Evolutionary conservation across 2,797 vertebrate genomes (phyloP).

Genomic region (Bovichtus diacanthus): DNA sequence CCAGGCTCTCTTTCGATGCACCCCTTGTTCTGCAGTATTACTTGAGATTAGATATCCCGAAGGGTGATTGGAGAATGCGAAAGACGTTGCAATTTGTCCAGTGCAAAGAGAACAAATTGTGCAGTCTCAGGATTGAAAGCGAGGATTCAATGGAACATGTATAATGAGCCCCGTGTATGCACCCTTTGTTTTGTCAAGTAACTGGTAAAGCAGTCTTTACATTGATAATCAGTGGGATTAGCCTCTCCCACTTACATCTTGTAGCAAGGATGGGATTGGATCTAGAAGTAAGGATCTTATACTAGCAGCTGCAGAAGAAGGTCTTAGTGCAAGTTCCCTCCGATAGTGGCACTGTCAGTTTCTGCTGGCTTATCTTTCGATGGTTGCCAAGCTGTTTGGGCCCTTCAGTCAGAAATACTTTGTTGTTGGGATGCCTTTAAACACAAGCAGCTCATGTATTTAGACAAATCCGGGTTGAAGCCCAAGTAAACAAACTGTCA

Average conservation of each 20-base stretch:
- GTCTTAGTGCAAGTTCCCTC: constrained; percentile 17
- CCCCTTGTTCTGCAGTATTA: constrained; percentile 22
- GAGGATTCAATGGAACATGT: constrained; percentile 39
- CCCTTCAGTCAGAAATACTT: constrained; percentile 34
- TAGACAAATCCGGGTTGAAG: not conserved
- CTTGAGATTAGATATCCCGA: not conserved
- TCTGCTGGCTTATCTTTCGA: constrained; percentile 42
- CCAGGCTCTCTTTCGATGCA: constrained; percentile 6
- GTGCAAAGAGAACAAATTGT: constrained; percentile 55
- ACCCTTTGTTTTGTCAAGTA: constrained; percentile 36
- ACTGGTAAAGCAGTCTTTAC: constrained; percentile 39
- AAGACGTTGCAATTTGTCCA: constrained; percentile 38
- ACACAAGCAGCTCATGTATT: constrained; percentile 15
- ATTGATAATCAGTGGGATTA: constrained; percentile 67
- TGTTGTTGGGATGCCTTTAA: constrained; percentile 22
- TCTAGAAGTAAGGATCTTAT: constrained; percentile 40
- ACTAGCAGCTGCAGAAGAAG: constrained; percentile 28
- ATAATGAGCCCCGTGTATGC: constrained; percentile 49
- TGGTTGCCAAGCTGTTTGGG: constrained; percentile 15
- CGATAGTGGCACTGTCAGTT: constrained; percentile 32
- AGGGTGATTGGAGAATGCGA: constrained; percentile 4
- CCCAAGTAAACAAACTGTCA: not conserved
- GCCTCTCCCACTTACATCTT: constrained; percentile 43
- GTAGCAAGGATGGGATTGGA: constrained; percentile 37
- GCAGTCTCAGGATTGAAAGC: constrained; percentile 26